phyloP scores from a whole-genome alignment of 2,888 invertebrate species.

The Drosophila percnosoma region DNA sequence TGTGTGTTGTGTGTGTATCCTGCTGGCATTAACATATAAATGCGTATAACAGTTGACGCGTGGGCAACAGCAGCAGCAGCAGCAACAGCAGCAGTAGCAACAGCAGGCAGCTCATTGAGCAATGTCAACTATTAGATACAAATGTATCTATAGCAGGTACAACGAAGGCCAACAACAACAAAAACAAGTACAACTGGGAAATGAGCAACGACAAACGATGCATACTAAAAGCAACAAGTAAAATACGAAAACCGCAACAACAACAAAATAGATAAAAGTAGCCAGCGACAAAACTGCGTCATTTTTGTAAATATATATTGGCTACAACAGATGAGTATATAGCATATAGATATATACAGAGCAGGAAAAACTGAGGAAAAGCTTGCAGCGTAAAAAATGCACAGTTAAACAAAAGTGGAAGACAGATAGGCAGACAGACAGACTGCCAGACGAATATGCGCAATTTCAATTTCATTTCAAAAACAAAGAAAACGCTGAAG shows the following conservation, averaged over 20 bases:
- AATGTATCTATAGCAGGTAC: slow-evolving; percentile 61
- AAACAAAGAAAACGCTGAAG: slow-evolving; percentile 36
- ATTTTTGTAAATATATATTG: slow-evolving; percentile 52
- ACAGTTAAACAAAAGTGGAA: slow-evolving; percentile 53
- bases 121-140: slow-evolving; percentile 49
- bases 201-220: slow-evolving; percentile 44
- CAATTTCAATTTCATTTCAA: slow-evolving; percentile 55
- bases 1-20: slow-evolving; percentile 31
- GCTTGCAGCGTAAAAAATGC: slow-evolving; percentile 58
- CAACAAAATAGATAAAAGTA: slow-evolving; percentile 26
- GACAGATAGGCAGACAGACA: slow-evolving; percentile 26
- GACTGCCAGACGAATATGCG: slow-evolving; percentile 33
- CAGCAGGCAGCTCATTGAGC: slow-evolving; percentile 34
- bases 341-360: background rate
- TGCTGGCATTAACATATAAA: slow-evolving; percentile 68
- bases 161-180: slow-evolving; percentile 32
- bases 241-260: slow-evolving; percentile 35
- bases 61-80: slow-evolving; percentile 24
- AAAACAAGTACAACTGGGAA: slow-evolving; percentile 32
- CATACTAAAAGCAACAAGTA: slow-evolving; percentile 68
- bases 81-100: slow-evolving; percentile 3
- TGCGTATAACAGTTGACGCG: slow-evolving; percentile 63
- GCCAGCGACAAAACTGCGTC: slow-evolving; percentile 63
- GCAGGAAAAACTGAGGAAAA: slow-evolving; percentile 36
- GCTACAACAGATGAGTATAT: slow-evolving; percentile 27